Base-by-base conservation (phyloP, 2,113 vertebrate genomes). In the Scomber scombrus region DNA sequence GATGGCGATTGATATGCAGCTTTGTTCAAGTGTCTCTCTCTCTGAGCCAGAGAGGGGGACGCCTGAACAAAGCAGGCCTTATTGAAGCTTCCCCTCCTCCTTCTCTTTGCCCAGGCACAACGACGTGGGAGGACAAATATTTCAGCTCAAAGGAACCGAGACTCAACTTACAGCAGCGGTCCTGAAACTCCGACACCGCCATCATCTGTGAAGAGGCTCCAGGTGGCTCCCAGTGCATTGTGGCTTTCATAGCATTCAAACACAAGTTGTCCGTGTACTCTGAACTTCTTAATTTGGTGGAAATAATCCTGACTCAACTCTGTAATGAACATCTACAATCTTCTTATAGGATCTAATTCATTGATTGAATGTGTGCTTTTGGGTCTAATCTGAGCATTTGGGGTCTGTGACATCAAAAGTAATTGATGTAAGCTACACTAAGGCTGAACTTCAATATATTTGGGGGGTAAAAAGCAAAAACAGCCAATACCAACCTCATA, bases 91-190 rank as follows among this genome's bases (percentile, higher is more conserved):
- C 71, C 85, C 83, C 85, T 72, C 91, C 78, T 87, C 91, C 85
- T 80, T 71, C 84, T 75, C 78, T 82, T 66, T 79, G 80, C 87
- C 74, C 67, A 57, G 71, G 81, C 85, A 73, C 80, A 72, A 29
- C 77, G 45, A 84, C 56, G 92, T 94, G 90, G 93, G 94, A 91
- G 85, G 93, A 90, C 86, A 94, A 91, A 92, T 87, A 90, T 85
- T 80, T 88, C 90, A 69, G 65, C 87, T 85, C 66, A 71, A 83
- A 84, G 68, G 73, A 88, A 60, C 55, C 15, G 40, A 74, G 68
- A 54, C 71, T 58, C 75, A 56, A 57, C 76, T 50, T 29, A 79
- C 58, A 56, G 62, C 55, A 52, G 66, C 26, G 31, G 55, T 23
- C 60, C 78, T 51, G n/a, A 62, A 58, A 81, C 63, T 77, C 46